Conservation (phyloP, 37 sponge, comb jelly and placozoan species). For the Ephydatia muelleri region DNA sequence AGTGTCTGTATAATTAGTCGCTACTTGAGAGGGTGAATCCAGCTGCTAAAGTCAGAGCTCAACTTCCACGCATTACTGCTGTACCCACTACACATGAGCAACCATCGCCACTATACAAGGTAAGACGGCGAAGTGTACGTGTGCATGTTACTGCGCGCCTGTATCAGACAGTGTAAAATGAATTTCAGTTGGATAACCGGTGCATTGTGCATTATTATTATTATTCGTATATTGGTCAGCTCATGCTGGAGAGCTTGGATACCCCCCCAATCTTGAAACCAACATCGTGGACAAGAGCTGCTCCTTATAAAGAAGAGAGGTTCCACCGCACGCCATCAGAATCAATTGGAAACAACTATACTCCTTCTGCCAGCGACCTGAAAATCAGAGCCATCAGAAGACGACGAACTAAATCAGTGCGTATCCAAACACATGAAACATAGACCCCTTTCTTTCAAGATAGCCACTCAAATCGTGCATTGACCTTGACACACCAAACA, state of each 20-base stretch:
- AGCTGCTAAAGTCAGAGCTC: conserved; percentile 18
- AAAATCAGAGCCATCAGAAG: conserved; percentile 70
- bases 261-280: conserved; percentile 88
- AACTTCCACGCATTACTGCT: conserved; percentile 52
- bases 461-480: not conserved
- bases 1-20: no score
- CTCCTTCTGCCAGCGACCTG: conserved; percentile 81
- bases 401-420: conserved; percentile 45
- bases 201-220: no score
- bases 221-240: conserved; percentile 24
- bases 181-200: no score
- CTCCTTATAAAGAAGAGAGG: conserved; percentile 91
- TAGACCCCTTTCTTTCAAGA: not conserved
- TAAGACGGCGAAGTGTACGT: no score
- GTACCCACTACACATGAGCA: conserved; percentile 48
- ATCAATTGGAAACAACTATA: conserved; percentile 94
- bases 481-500: conserved; percentile 11
- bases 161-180: no score
- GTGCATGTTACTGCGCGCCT: no score
- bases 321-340: conserved; percentile 87
- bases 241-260: conserved; percentile 72
- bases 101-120: conserved; percentile 62
- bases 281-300: conserved; percentile 88
- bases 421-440: conserved; percentile 11
- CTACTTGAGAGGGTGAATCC: conserved; percentile 33